Evolutionary conservation across 2,113 vertebrate species (phyloP), one percentile per base, ranked within the genome.

Genomic region (Pithys albifrons): DNA sequence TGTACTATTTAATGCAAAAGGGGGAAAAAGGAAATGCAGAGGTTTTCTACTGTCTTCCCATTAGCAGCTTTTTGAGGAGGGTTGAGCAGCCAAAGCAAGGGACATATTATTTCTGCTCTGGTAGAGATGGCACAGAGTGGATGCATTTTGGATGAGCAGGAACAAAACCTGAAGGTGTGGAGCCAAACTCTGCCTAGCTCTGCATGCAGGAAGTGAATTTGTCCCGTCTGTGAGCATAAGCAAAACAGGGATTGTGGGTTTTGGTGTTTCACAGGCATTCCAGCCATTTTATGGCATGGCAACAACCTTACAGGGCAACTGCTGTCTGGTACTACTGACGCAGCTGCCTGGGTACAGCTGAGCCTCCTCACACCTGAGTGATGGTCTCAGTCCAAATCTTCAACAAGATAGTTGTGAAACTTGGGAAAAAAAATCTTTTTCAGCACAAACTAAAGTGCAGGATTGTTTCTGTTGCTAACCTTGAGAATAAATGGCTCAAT

Each of bases 1-100:
- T 81, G 79, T 86, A 81, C 52, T 33, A 84, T 71, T 84, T 89
- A 80, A 88, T 78, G 52, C 46, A 59, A 69, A 85, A 85, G 25
- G 16, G 4, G 2, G 13, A 73, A 18, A 75, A 75, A 72, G 29
- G 31, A 31, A 72, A 72, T 19, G 18, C n/a, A 37, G 80, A 61
- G 37, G 54, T 89, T 91, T 95, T 46, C 11, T n/a, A 8, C 39
- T n/a, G 24, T 81, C 27, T 17, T 79, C 22, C 52, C 11, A 10
- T 52, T 11, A 29, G 55, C 24, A 48, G 71, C 58, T 88, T 73
- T 73, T 78, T 79, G 73, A 54, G 25, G 35, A 73, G 1, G 8
- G 2, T 9, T 82, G 46, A 70, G 70, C 22, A 23, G 28, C 1
- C 4, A 82, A 74, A 84, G 24, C 8, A 52, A 59, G 29, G 25